A percentile compares a stretch with the other conserved stretches of the same genome.
Evolutionary conservation across 2,888 invertebrate genomes (phyloP).

Genomic region (Melanotus villosus): DNA sequence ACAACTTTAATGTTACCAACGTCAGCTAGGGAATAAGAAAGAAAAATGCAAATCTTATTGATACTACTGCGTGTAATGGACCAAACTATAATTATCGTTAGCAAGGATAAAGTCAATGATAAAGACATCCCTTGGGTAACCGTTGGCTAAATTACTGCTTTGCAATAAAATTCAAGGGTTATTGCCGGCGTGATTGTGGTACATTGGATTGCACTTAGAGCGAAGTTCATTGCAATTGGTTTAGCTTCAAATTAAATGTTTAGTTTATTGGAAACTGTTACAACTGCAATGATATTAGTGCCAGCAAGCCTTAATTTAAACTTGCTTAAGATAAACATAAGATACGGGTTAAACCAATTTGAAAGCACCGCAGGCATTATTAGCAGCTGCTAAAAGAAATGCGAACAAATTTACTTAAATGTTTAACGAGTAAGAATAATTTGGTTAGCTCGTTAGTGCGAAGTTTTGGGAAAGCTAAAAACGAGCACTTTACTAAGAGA

Average conservation of each 20-base stretch:
- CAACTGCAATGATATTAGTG: neutral
- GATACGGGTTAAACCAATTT: too few species aligned
- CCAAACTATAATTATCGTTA: conserved; percentile 14
- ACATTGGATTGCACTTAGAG: conserved; percentile 49
- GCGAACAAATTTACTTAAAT: too few species aligned
- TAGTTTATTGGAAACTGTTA: conserved; percentile 16
- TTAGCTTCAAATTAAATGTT: conserved; percentile 31
- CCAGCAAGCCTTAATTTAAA: neutral
- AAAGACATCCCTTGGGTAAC: conserved; percentile 21
- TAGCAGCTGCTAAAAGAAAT: too few species aligned
- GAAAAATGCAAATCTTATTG: conserved; percentile 11
- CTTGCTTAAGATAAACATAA: too few species aligned
- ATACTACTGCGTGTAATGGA: neutral
- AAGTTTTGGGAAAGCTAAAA: too few species aligned
- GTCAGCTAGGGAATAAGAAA: neutral
- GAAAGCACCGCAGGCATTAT: too few species aligned
- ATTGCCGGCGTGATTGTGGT: conserved; percentile 47
- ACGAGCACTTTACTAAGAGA: too few species aligned
- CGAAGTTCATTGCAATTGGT: conserved; percentile 29
- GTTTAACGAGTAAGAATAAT: too few species aligned
- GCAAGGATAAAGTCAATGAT: conserved; percentile 6
- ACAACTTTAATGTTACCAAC: neutral
- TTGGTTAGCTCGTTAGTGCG: too few species aligned
- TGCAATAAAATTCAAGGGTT: conserved; percentile 50
- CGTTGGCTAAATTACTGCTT: conserved; percentile 27